Evolutionary conservation across 2,113 vertebrate genomes (phyloP), one percentile per base, ranked within the genome.

Genomic region (Plecturocebus donacophilus): DNA sequence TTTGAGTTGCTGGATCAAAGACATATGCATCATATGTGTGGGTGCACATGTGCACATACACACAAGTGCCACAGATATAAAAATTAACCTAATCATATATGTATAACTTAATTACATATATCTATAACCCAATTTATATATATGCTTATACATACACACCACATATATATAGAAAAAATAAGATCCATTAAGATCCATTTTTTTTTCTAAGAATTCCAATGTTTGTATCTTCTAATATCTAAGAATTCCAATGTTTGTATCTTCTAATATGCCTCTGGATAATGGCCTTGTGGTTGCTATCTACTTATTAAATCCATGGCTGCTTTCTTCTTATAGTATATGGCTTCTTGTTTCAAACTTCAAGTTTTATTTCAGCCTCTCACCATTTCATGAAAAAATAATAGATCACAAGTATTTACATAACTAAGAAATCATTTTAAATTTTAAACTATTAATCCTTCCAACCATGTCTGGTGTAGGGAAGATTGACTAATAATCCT

Each of bases 401-500:
- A 85, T 93, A 87, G 20, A 92, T 95, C 45, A 70, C 4, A 88
- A 84, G 17, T 49, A 96, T 91, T 98, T 97, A 89, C 6, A 54
- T 96, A 96, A 91, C 93, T 87, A 91, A 93, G 88, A 95, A 89
- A 89, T 95, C 73, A 96, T 97, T 87, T 95, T 95, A 77, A 82
- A 27, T 97, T 97, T 95, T 81, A 94, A 90, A 89, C 84, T 32
- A 35, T 90, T 70, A 96, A 89, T 1, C 70, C 66, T 96, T 80
- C 87, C 71, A 96, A 38, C 30, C 25, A 32, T 81, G n/a, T 25
- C 77, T 94, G 47, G n/a, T 56, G 17, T 52, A 13, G 81, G 79
- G 90, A 97, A 96, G 25, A 38, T n/a, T 98, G 91, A 90, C 92
- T 98, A 97, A 97, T 97, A 96, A 96, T 94, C 56, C 42, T 90